Evolutionary conservation across 2,797 vertebrate genomes (phyloP).

Genomic region (Enteromius fasciolatus): DNA sequence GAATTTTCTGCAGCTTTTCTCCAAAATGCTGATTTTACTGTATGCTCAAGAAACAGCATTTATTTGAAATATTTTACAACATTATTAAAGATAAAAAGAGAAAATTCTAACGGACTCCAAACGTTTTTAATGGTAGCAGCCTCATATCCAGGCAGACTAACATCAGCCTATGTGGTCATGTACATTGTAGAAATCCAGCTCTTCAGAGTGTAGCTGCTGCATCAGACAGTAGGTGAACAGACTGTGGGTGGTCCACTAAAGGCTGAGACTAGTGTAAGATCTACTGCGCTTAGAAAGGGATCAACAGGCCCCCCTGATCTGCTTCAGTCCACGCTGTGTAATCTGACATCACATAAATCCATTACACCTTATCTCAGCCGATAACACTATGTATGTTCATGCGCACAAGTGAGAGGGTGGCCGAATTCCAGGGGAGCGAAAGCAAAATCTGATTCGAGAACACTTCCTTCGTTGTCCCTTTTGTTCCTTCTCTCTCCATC

Average conservation of each 20-base stretch:
- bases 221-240: not conserved
- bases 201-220: not conserved
- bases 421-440: slow-evolving; percentile 58
- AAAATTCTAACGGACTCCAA: not conserved
- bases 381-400: slow-evolving; percentile 23
- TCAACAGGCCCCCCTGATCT: slow-evolving; percentile 23
- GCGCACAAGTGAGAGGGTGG: slow-evolving; percentile 66
- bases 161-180: not conserved
- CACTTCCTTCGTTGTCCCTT: slow-evolving; percentile 48
- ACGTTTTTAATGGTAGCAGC: not conserved
- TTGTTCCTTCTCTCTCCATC: slow-evolving; percentile 58
- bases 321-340: slow-evolving; percentile 6
- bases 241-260: slow-evolving; percentile 7
- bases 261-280: not conserved
- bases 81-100: not conserved
- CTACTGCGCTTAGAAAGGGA: not conserved
- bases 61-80: not conserved
- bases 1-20: not conserved
- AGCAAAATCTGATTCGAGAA: not conserved
- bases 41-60: not conserved
- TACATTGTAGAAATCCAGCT: not conserved
- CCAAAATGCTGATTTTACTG: not conserved
- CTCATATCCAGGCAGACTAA: not conserved
- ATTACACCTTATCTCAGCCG: slow-evolving; percentile 25
- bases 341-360: slow-evolving; percentile 36